Conservation (phyloP, 2,888 invertebrate species). For the Coenonympha glycerion region DNA sequence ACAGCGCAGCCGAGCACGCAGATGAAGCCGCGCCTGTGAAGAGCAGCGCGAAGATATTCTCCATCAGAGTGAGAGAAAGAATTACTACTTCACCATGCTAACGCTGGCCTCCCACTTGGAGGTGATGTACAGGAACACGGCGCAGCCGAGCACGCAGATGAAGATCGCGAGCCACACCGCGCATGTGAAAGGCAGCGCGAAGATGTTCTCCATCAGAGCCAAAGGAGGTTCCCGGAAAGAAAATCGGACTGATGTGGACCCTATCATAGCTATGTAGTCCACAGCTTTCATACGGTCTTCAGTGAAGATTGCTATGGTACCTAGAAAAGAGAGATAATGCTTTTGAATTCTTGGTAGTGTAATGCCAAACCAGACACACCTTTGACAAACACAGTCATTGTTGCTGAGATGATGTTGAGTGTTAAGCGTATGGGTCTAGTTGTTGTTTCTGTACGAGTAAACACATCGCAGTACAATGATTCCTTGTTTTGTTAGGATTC, state of each 20-base stretch:
- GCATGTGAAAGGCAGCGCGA: slow-evolving; percentile 78
- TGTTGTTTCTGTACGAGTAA: no score
- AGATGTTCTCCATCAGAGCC: slow-evolving; percentile 80
- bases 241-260: slow-evolving; percentile 72
- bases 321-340: slow-evolving; percentile 33
- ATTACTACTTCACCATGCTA: slow-evolving; percentile 50
- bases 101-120: slow-evolving; percentile 67
- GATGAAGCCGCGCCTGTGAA: slow-evolving; percentile 77
- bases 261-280: slow-evolving; percentile 75
- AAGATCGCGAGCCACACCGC: slow-evolving; percentile 78
- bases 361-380: neutral
- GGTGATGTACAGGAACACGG: slow-evolving; percentile 62
- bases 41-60: slow-evolving; percentile 80
- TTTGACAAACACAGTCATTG: no score
- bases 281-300: slow-evolving; percentile 58
- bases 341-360: neutral
- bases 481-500: no score
- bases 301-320: slow-evolving; percentile 61
- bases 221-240: slow-evolving; percentile 80
- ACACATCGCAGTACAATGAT: no score
- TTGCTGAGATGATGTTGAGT: no score
- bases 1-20: slow-evolving; percentile 64
- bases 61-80: slow-evolving; percentile 78
- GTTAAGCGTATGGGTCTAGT: no score
- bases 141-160: slow-evolving; percentile 64